These are phyloP conservation scores for Aphelocoma coerulescens DNA, from an alignment of 2,113 vertebrate genomes.

Conservation along the genomic window DNA sequence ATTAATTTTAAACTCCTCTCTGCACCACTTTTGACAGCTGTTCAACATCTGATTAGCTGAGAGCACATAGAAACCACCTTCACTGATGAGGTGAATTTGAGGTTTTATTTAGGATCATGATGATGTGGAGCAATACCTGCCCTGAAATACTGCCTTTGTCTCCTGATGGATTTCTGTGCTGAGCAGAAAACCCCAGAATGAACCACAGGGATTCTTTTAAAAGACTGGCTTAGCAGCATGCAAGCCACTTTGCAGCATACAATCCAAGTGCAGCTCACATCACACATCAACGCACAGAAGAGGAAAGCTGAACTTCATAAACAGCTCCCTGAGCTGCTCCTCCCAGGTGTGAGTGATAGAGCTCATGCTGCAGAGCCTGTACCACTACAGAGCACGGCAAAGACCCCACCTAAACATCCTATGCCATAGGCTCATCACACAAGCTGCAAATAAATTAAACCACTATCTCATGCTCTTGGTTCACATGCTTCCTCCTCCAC, in stretches of 20 bases:
- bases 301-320: not conserved
- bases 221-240: not conserved
- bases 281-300: not conserved
- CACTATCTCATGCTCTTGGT: not conserved
- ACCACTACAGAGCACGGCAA: rapidly evolving
- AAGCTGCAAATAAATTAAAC: not conserved
- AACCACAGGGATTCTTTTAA: not conserved
- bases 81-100: not conserved
- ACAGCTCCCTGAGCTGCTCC: not conserved
- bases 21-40: not conserved
- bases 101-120: not conserved
- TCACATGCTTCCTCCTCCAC: not conserved
- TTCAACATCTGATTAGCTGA: not conserved
- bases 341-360: not conserved
- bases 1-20: not conserved
- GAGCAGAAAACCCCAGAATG: not conserved
- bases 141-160: not conserved
- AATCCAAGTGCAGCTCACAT: not conserved
- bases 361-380: not conserved
- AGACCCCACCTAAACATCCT: not conserved
- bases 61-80: not conserved
- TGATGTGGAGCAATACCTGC: not conserved
- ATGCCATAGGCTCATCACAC: not conserved
- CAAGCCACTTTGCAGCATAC: not conserved
- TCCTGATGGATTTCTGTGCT: not conserved